Evolutionary conservation across 2,888 invertebrate species (phyloP).

Genomic region (Dastarcus helophoroides): DNA sequence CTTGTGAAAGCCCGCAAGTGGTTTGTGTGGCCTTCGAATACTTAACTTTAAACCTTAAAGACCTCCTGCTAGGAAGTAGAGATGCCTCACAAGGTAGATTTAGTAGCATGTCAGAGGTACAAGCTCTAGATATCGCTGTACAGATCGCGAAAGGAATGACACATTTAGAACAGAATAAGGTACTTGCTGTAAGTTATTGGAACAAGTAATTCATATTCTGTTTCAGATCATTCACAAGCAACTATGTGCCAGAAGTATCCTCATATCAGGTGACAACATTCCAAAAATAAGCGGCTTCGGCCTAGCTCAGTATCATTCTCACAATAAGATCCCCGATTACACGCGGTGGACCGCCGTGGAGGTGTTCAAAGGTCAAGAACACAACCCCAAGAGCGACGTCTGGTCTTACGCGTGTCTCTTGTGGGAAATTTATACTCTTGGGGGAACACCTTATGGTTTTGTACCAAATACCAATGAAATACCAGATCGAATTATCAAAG

Average conservation of each 20-base stretch:
- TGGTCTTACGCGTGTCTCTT: slow-evolving; percentile 76
- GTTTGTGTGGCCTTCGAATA: slow-evolving; percentile 65
- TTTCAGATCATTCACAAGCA: slow-evolving; percentile 57
- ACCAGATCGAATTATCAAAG: slow-evolving; percentile 53
- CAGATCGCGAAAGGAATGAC: slow-evolving; percentile 63
- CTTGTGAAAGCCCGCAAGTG: slow-evolving; percentile 66
- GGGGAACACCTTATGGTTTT: slow-evolving; percentile 66
- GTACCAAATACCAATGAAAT: slow-evolving; percentile 56
- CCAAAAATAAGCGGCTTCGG: slow-evolving; percentile 70
- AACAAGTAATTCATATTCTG: slow-evolving; percentile 10
- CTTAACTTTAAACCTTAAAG: slow-evolving; percentile 55
- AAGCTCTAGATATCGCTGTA: slow-evolving; percentile 50
- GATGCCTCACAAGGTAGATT: slow-evolving; percentile 42
- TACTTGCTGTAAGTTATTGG: no score
- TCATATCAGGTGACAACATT: slow-evolving; percentile 50
- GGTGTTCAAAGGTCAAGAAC: slow-evolving; percentile 56
- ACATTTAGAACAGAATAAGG: slow-evolving; percentile 52
- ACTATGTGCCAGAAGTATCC: slow-evolving; percentile 60
- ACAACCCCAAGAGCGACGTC: slow-evolving; percentile 61
- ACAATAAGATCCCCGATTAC: slow-evolving; percentile 58
- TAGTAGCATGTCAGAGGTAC: slow-evolving; percentile 47
- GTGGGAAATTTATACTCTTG: slow-evolving; percentile 74
- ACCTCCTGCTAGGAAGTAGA: slow-evolving; percentile 51
- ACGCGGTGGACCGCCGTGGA: slow-evolving; percentile 73
- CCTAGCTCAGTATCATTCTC: slow-evolving; percentile 52